Base-by-base conservation (phyloP, 2,888 invertebrate species). In the Ernsta delagoae region DNA sequence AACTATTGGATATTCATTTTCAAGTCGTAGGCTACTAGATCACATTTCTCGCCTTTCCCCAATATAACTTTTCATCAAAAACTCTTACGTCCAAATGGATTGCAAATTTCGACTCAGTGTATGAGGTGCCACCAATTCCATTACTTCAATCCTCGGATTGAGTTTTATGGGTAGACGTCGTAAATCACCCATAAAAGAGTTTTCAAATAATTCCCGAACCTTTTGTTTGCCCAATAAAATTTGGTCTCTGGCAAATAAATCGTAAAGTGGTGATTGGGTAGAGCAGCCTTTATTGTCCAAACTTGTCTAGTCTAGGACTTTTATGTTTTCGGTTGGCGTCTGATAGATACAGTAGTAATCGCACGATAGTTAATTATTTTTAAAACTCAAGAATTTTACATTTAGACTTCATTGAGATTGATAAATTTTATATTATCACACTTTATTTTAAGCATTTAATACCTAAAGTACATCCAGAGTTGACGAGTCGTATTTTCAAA, bases 161-260 rank as follows among this genome's bases (percentile, higher is more conserved):
- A 63, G 57, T 9, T 69, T 69, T 63, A 67, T 61, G 67, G 54
- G 61, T 34, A 36, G 16, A 12, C 34, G 41, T 59, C 68, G 62
- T 69, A 69, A 69, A 68, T 63, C 34, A 62, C 39, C 59, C 57
- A 57, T 68, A 68, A 69, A 69, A 67, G 66, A 68, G 57, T 69
- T 63, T 68, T 61, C 43, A 24, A 65, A 24, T 12, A 66, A 63
- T 70, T 59, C 65, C n/a, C 24, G 59, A 11, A 53, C 43, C 59
- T 72, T 73, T 71, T 79, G 81, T 81, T 77, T 76, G 73, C 31
- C 66, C 73, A 75, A 79, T 82, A 82, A 81, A 82, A 71, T 75
- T 73, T 70, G 73, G 73, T 76, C 75, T 72, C 71, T 54, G 70
- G 70, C 71, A 75, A 78, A 75, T 82, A 79, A 79, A 78, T 73